Evolutionary conservation across 2,888 invertebrate species (phyloP), one percentile per base, ranked within the genome.

Genomic region (Caenorhabditis sinica): DNA sequence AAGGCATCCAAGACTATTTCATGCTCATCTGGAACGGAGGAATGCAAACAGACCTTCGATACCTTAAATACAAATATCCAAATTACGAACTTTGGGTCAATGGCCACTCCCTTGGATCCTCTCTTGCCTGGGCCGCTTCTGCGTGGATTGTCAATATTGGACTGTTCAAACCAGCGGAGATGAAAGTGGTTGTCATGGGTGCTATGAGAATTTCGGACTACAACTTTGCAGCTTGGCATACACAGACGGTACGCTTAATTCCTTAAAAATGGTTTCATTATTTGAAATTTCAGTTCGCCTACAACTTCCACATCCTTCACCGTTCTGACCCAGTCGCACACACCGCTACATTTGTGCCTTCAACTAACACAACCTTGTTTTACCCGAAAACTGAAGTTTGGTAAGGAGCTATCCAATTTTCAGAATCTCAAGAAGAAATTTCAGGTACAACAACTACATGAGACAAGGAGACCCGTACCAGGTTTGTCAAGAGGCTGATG

Each of bases 401-500:
- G 76, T 63, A n/a, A n/a, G 65, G 61, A 15, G 15, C 56, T 28
- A n/a, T 23, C 28, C 15, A n/a, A 5, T 13, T 40, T 40, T 13
- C 33, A 36, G n/a, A n/a, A n/a, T n/a, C n/a, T n/a, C n/a, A n/a
- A n/a, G n/a, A n/a, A n/a, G n/a, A n/a, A 11, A 11, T 40, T 58
- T 30, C 63, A 60, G 63, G 43, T 68, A 68, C 33, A 68, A 68
- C 36, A 83, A 83, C 53, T 63, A 83, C 63, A 83, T 83, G 83
- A 36, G 30, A 6, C 45, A 53, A 53, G 83, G 83, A 17, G 77
- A 77, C 28, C 77, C 69, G 15, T 83, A 69, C 33, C 49, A 66
- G 20, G 61, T 83, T 11, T 83, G 83, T 36, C 76, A 49, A 17
- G 82, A 82, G 66, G 71, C 82, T 23, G 82, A 83, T 60, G 74